Conservation (phyloP, 1,140 invertebrate genomes). For the Trypoxylus dichotomus region DNA sequence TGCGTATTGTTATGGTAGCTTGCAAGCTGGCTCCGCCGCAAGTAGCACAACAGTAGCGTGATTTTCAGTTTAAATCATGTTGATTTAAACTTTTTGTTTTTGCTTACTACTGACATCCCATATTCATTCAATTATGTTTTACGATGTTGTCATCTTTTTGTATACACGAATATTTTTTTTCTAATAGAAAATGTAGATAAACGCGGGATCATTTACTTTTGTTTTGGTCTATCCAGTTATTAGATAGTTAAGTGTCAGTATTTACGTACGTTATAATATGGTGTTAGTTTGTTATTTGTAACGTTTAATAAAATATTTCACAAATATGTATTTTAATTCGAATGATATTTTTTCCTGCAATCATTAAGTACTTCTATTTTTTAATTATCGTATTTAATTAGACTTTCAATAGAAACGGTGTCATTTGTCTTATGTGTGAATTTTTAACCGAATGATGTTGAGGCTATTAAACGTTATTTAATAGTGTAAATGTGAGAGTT, state of each 20-base stretch:
- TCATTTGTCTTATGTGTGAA: too few species aligned
- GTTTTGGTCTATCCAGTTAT: neutral
- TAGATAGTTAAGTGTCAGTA: neutral
- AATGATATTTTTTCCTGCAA: neutral
- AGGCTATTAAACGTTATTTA: too few species aligned
- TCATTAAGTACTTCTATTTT: too few species aligned
- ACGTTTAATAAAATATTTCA: conserved; percentile 26
- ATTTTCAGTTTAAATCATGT: neutral
- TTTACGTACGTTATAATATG: conserved; percentile 9
- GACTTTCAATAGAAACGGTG: too few species aligned
- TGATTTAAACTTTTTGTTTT: neutral
- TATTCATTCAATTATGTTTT: neutral
- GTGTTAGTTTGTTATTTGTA: conserved; percentile 27
- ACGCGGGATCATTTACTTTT: neutral
- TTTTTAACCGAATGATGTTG: too few species aligned
- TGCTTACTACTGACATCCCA: neutral
- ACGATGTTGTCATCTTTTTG: neutral
- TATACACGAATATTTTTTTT: neutral
- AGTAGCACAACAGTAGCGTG: conserved; percentile 29
- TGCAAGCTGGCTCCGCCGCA: conserved; percentile 66
- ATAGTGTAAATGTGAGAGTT: too few species aligned
- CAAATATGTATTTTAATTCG: neutral
- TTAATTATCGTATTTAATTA: neutral
- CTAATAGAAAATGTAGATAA: neutral
- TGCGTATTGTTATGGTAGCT: conserved; percentile 60